Conservation (phyloP, 2,797 vertebrate species). For the Cynodonichthys magdalenae region DNA sequence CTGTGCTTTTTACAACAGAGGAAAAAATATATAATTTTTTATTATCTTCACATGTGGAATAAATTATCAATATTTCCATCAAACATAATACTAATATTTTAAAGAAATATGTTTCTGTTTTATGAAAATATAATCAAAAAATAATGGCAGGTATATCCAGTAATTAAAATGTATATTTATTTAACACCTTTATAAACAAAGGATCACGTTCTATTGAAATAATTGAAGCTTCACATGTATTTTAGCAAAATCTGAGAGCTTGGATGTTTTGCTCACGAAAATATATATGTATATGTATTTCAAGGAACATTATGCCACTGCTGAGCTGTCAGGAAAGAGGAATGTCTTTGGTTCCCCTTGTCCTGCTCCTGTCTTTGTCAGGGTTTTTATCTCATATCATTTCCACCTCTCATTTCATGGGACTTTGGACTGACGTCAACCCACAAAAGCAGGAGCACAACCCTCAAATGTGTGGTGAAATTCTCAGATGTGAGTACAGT, state of each 20-base stretch:
- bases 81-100: not conserved
- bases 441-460: conserved; percentile 25
- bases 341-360: conserved; percentile 41
- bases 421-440: conserved; percentile 27
- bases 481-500: conserved; percentile 23
- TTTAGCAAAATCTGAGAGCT: conserved; percentile 31
- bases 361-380: conserved; percentile 52
- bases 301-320: conserved; percentile 61
- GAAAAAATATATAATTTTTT: too few relatives aligned
- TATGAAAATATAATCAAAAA: not conserved
- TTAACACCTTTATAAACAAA: not conserved
- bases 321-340: conserved; percentile 39
- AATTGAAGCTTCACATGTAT: conserved; percentile 15
- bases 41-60: not conserved
- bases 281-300: conserved; percentile 63
- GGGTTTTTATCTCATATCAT: conserved; percentile 53
- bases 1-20: too few relatives aligned
- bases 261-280: conserved; percentile 50
- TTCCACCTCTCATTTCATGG: conserved; percentile 62
- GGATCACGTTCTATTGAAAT: conserved; percentile 1
- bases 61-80: not conserved
- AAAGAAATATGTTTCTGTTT: not conserved
- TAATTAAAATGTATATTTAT: not conserved
- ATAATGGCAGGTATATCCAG: too few relatives aligned
- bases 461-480: conserved; percentile 24